A percentile compares a stretch with the other conserved stretches of the same genome.
Conservation (phyloP, 2,888 invertebrate genomes). For the Sceliomorpha sp. region DNA sequence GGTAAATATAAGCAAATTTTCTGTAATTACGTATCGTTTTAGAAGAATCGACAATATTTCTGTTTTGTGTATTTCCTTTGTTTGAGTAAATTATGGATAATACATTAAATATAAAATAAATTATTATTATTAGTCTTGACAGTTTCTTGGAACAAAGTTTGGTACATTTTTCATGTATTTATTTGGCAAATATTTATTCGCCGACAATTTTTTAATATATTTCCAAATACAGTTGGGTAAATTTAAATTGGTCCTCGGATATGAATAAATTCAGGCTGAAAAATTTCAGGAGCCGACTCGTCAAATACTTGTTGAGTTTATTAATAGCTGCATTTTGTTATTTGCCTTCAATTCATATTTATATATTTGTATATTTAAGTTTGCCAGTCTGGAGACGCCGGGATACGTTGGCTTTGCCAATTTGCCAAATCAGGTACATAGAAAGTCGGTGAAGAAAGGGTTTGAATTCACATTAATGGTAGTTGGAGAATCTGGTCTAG, state of each 20-base stretch:
- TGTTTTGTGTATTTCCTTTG: not conserved
- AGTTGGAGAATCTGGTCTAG: constrained; percentile 93
- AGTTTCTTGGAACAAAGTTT: not conserved
- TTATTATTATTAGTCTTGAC: not conserved
- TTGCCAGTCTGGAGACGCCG: constrained; percentile 91
- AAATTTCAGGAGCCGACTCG: no score
- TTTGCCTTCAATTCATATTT: constrained; percentile 18
- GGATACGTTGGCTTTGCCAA: constrained; percentile 97
- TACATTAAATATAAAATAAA: not conserved
- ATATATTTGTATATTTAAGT: constrained; percentile 82
- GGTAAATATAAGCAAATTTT: constrained; percentile 60
- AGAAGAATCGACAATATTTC: constrained; percentile 7
- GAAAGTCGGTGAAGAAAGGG: constrained; percentile 96
- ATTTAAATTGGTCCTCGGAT: no score
- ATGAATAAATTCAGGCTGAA: no score
- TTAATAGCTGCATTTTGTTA: no score
- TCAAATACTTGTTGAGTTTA: constrained; percentile 9
- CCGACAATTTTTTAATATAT: no score
- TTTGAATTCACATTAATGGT: constrained; percentile 98
- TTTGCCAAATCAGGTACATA: constrained; percentile 96
- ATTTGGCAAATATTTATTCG: no score
- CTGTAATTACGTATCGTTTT: not conserved
- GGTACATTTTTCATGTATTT: no score
- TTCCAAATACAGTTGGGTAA: no score
- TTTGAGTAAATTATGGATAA: no score